Conservation (phyloP, 64 coral and sea anemone species). For the Montipora efflorescens region DNA sequence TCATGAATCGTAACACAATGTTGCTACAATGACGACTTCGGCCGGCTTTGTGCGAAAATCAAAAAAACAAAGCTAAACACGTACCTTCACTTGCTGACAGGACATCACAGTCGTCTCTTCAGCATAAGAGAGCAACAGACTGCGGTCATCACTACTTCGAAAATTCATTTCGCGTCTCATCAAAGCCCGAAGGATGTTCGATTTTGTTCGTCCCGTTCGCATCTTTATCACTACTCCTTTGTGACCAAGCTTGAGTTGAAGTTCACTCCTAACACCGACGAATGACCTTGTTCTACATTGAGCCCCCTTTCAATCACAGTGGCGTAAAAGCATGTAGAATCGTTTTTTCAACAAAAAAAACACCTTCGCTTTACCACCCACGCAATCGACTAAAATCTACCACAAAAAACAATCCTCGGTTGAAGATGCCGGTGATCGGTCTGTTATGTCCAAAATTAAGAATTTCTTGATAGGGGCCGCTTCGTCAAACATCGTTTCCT, state of each 20-base stretch:
- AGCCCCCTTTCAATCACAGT: neutral
- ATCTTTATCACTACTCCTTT: neutral
- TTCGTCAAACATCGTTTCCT: conserved; percentile 3
- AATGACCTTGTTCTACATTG: neutral
- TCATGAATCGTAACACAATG: conserved; percentile 46
- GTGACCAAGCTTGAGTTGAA: neutral
- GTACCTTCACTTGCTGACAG: conserved; percentile 35
- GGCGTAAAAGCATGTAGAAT: neutral
- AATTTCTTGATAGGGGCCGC: neutral
- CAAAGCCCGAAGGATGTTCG: conserved; percentile 12
- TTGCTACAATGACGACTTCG: neutral
- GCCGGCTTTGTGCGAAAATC: neutral
- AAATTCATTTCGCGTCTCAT: conserved; percentile 18
- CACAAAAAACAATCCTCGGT: neutral
- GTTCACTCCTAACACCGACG: neutral
- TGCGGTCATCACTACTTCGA: neutral
- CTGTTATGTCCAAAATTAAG: neutral
- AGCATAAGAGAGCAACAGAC: conserved; percentile 23
- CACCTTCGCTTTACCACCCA: conserved; percentile 18
- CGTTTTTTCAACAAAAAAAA: neutral
- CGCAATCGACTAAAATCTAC: neutral
- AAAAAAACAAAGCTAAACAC: neutral
- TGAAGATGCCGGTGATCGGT: conserved; percentile 31
- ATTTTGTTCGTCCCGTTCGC: neutral
- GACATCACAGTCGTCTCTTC: conserved; percentile 24